A percentile compares a stretch with the other conserved stretches of the same genome.
Conservation (phyloP, 2,797 vertebrate species). For the Erithacus rubecula region DNA sequence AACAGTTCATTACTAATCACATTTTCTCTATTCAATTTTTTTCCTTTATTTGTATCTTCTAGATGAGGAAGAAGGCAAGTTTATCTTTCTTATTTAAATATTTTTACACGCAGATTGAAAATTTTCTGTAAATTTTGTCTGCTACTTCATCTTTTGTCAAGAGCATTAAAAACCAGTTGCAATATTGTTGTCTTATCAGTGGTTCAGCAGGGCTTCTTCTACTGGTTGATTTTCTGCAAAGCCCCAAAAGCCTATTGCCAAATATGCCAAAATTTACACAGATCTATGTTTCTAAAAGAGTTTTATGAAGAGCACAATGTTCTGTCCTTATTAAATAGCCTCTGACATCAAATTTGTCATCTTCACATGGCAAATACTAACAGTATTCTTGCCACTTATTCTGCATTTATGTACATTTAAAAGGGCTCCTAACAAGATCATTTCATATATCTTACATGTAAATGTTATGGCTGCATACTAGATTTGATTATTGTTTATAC, state of each 20-base stretch:
- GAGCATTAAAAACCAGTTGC: neutral
- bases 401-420: neutral
- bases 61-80: slow-evolving; percentile 96
- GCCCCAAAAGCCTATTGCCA: neutral
- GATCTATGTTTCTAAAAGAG: neutral
- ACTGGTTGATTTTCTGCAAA: neutral
- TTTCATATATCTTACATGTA: neutral
- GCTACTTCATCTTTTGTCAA: neutral
- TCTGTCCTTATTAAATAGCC: neutral
- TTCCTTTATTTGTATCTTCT: slow-evolving; percentile 75
- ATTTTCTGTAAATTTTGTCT: slow-evolving; percentile 12
- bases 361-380: neutral
- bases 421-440: neutral
- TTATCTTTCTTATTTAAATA: slow-evolving; percentile 53
- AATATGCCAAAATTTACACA: neutral
- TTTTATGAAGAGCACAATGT: neutral
- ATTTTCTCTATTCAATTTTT: slow-evolving; percentile 72
- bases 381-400: neutral
- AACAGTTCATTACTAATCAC: slow-evolving; percentile 69
- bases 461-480: neutral
- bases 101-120: slow-evolving; percentile 13
- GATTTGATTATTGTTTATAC: neutral
- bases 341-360: neutral
- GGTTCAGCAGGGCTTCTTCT: neutral
- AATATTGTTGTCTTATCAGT: neutral